A percentile compares a stretch with the other conserved stretches of the same genome.
Evolutionary conservation across 2,113 vertebrate genomes (phyloP).

Genomic region (Peromyscus polionotus): DNA sequence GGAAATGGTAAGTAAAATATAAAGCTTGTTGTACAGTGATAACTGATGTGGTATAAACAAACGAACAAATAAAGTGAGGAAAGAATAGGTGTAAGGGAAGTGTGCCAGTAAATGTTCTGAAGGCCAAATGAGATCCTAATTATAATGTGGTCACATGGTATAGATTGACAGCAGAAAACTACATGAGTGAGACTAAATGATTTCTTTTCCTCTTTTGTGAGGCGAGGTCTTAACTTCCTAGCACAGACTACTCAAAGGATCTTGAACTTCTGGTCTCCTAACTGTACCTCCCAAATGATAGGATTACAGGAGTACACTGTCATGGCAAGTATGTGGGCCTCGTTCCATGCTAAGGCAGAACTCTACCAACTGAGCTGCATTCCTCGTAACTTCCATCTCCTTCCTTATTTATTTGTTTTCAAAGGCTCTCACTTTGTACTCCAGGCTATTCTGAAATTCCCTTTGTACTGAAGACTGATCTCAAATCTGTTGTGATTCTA

Average conservation of each 20-base stretch:
- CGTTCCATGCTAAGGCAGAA: neutral
- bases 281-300: neutral
- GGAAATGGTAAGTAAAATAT: neutral
- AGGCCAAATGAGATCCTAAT: neutral
- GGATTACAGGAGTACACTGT: neutral
- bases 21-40: neutral
- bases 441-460: neutral
- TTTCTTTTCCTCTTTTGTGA: neutral
- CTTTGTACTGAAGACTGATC: neutral
- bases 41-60: neutral
- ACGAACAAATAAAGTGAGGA: neutral
- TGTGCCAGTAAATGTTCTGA: neutral
- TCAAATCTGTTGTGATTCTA: neutral
- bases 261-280: neutral
- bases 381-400: neutral
- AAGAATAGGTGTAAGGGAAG: neutral
- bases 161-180: neutral
- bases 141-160: neutral
- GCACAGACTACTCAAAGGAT: neutral
- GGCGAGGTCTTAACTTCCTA: neutral
- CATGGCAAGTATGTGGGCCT: neutral
- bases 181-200: neutral
- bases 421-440: neutral
- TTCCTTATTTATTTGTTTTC: neutral
- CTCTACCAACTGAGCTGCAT: too few relatives aligned